These are phyloP conservation scores for Mustela nigripes DNA, from an alignment of 2,113 vertebrate genomes.

Conservation along the genomic window DNA sequence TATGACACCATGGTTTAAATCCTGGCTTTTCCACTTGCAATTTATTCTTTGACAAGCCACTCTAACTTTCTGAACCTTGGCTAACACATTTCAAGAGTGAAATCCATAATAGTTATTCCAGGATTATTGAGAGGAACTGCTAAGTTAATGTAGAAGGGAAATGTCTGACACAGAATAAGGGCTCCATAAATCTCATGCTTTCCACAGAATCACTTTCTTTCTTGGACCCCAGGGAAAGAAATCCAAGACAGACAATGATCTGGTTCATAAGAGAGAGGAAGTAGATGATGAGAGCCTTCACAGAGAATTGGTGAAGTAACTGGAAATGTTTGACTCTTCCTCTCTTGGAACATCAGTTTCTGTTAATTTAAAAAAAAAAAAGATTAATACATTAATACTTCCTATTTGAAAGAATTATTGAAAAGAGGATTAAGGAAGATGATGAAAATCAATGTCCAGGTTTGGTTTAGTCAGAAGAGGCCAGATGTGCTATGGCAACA, in stretches of 20 bases:
- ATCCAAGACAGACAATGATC: background rate
- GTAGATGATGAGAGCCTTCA: background rate
- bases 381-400: background rate
- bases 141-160: background rate
- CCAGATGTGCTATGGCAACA: background rate
- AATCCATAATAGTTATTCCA: background rate
- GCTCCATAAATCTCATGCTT: background rate
- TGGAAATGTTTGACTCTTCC: background rate
- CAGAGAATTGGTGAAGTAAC: background rate
- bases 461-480: background rate
- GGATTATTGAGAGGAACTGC: background rate
- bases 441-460: background rate
- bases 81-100: background rate
- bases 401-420: background rate
- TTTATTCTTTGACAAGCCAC: background rate
- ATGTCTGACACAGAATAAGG: background rate
- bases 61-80: background rate
- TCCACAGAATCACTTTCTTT: background rate
- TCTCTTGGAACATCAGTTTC: background rate
- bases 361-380: background rate
- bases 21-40: background rate
- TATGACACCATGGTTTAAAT: background rate
- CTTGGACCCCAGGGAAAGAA: background rate
- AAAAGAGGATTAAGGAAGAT: background rate
- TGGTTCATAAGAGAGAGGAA: background rate